Conservation (phyloP, 2,797 vertebrate genomes). For the Cryptoblepharus egeriae region DNA sequence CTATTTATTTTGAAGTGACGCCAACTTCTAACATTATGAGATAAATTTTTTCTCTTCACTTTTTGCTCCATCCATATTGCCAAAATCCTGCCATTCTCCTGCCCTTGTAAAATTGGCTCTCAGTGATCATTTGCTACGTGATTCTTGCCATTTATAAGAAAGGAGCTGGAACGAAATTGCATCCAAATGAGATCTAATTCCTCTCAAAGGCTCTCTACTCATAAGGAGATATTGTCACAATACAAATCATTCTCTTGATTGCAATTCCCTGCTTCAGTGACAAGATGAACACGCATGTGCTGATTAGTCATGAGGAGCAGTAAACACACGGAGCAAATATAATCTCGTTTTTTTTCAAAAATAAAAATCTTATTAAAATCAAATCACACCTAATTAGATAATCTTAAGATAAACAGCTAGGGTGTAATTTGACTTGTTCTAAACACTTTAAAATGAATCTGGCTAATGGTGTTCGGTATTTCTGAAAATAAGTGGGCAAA, state of each 20-base stretch:
- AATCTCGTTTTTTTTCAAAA: slow-evolving; percentile 45
- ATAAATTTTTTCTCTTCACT: no score
- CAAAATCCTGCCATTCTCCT: neutral
- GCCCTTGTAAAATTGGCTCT: neutral
- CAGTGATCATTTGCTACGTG: neutral
- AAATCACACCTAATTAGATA: slow-evolving; percentile 54
- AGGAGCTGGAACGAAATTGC: slow-evolving; percentile 13
- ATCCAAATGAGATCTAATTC: slow-evolving; percentile 1
- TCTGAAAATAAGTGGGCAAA: slow-evolving; percentile 41
- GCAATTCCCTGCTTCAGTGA: slow-evolving; percentile 52
- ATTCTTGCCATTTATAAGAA: slow-evolving; percentile 14
- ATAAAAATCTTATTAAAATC: slow-evolving; percentile 55
- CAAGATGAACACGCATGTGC: slow-evolving; percentile 48
- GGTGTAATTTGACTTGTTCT: slow-evolving; percentile 36
- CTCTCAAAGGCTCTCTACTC: slow-evolving; percentile 7
- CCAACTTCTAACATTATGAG: no score
- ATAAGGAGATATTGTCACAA: slow-evolving; percentile 29
- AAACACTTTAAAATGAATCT: slow-evolving; percentile 48
- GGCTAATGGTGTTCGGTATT: slow-evolving; percentile 29
- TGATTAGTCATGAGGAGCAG: slow-evolving; percentile 55
- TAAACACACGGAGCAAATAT: slow-evolving; percentile 51
- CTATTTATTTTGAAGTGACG: neutral
- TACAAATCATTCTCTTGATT: slow-evolving; percentile 55
- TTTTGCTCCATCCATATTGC: neutral
- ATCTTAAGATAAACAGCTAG: slow-evolving; percentile 40